Conservation (phyloP, 1,140 invertebrate species). For the Pachyrhynchus sulphureomaculatus region DNA sequence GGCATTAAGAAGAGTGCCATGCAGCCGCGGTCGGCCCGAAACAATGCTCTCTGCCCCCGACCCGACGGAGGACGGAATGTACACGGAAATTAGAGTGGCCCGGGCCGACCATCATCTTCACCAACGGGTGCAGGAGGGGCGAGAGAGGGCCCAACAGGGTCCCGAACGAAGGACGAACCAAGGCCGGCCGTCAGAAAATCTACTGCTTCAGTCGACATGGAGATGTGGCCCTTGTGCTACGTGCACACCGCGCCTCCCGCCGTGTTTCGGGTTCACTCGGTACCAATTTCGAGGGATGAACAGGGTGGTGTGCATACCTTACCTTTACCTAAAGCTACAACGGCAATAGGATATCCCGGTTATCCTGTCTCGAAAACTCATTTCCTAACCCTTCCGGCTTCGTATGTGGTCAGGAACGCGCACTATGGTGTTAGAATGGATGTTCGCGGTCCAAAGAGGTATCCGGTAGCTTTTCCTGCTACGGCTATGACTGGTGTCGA, state of each 20-base stretch:
- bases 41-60: constrained; percentile 34
- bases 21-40: constrained; percentile 6
- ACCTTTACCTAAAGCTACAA: constrained; percentile 39
- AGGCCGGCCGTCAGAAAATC: constrained; percentile 42
- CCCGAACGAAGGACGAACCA: constrained; percentile 54
- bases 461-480: constrained; percentile 33
- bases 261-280: constrained; percentile 58
- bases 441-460: constrained; percentile 29
- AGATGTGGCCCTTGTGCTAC: constrained; percentile 51
- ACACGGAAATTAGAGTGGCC: constrained; percentile 59
- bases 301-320: constrained; percentile 4
- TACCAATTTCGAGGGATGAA: constrained; percentile 46
- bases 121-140: neutral
- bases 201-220: constrained; percentile 39
- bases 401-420: constrained; percentile 38
- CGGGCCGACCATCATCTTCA: constrained; percentile 35
- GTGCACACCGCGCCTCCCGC: constrained; percentile 53
- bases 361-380: constrained; percentile 38
- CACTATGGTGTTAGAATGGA: constrained; percentile 10
- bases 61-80: constrained; percentile 53
- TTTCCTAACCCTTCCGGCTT: constrained; percentile 52
- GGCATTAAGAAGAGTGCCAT: neutral
- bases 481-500: constrained; percentile 20
- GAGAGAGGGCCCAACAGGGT: constrained; percentile 19
- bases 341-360: constrained; percentile 45